Evolutionary conservation across 2,113 vertebrate genomes (phyloP), one percentile per base, ranked within the genome.

Genomic region (Thalassoma bifasciatum): DNA sequence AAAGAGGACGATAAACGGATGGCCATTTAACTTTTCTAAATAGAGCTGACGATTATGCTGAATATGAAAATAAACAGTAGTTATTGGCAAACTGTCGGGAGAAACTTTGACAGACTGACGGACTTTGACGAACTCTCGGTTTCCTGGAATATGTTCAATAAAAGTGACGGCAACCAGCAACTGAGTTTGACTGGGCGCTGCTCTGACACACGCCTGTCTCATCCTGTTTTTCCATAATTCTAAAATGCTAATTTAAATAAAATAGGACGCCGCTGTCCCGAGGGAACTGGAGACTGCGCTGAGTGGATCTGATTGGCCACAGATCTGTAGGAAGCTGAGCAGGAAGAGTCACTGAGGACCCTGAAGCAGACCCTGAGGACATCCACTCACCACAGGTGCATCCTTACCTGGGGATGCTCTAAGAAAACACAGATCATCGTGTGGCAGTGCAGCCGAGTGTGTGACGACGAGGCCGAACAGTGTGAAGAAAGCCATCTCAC

Each of bases 1-100:
- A 75, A 88, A 93, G 94, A 68, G 82, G 92, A 93, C 93, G 93
- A 93, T 88, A 75, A 88, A 68, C 72, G 93, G 94, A 93, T 82
- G 86, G 94, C 94, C 92, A 89, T 96, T 98, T 96, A 95, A 96
- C 93, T 88, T 91, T 91, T 88, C 81, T 82, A 95, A 30, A 96
- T 95, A 95, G 92, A 94, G 94, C 94, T 94, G 93, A 95, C 92
- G 91, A 95, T 81, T 75, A 85, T 81, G 66, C 87, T 75, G 85
- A 88, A 84, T 80, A 83, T 83, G 71, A 60, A 83, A 86, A 81
- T 63, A 77, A 83, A 82, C 50, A 57, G 52, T 46, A 61, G 69
- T 82, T 74, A 67, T 63, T 72, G 70, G 53, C 46, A 77, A 72
- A 82, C 62, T 42, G 75, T 73, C 57, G 13, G 75, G 74, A 68